Evolutionary conservation across 1,140 invertebrate species (phyloP), one percentile per base, ranked within the genome.

Genomic region (Saccostrea glomerata): DNA sequence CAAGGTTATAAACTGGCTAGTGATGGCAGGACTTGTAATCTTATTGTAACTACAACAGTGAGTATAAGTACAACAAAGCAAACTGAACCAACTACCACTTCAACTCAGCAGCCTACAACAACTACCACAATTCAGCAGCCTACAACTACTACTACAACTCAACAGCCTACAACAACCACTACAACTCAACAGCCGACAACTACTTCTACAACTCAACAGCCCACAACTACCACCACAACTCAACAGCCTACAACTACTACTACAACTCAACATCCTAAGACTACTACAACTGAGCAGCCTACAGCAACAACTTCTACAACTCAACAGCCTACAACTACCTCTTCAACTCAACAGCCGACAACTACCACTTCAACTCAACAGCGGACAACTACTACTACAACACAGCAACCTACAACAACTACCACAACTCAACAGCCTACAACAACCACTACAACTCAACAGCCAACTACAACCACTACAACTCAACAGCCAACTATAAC

Each of bases 1-100:
- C 56, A 25, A 30, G 92, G 93, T 3, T 94, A 91, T 82, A 5
- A n/a, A 13, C 86, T 90, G 1, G 82, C 58, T 4, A 89, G 87
- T 12, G 91, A 91, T 58, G 30, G 77, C 23, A 83, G 30, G 63
- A 84, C 54, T 0, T 89, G 88, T 73, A 25, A 30, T 25, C 66
- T 73, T 30, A 73, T 73, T 25, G 7, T 23, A 12, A 73, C 66
- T 30, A 9, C n/a, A 25, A 73, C 66, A 73, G 25, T 23, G 1
- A 73, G 12, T 30, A 12, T 23, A 73, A 25, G 20, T 25, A 23
- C n/a, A 73, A 23, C n/a, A 7, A 3, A 17, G 5, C n/a, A 17
- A 2, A 70, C 66, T 25, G 66, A 7, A 30, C 5, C 12, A 70
- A 23, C 66, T 3, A 70, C n/a, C 11, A 9, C 66, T n/a, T 25